A percentile compares a stretch with the other conserved stretches of the same genome.
These are phyloP conservation scores for Heteromyza rotundicornis DNA, from an alignment of 2,888 invertebrate species.

Conservation along the genomic window DNA sequence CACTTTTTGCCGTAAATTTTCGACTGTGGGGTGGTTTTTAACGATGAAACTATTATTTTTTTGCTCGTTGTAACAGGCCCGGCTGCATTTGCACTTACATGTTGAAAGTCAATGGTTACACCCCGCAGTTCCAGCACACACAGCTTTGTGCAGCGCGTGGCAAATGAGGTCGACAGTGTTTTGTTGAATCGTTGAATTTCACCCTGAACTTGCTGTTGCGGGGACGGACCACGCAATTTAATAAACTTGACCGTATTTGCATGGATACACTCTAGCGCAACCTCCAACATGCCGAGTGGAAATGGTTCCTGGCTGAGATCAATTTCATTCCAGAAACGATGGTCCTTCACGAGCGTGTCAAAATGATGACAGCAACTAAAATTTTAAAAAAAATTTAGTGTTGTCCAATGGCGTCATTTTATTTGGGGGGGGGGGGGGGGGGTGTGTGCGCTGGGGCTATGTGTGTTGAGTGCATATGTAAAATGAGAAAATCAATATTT, in stretches of 20 bases:
- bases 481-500: no score
- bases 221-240: conserved; percentile 55
- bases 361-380: conserved; percentile 56
- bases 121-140: conserved; percentile 52
- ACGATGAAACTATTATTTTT: no score
- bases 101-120: conserved; percentile 57
- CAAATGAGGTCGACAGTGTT: conserved; percentile 47
- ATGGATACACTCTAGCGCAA: conserved; percentile 50
- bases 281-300: conserved; percentile 49
- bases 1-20: no score
- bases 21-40: no score
- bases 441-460: no score
- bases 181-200: conserved; percentile 49
- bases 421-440: no score
- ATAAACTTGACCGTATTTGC: conserved; percentile 35
- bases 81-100: no score
- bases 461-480: no score
- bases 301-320: conserved; percentile 52
- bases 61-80: no score
- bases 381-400: no score
- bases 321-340: conserved; percentile 57
- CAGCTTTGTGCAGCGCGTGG: conserved; percentile 46
- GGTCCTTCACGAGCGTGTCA: conserved; percentile 52
- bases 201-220: conserved; percentile 45
- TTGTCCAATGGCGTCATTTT: no score